Percentiles rank a stretch among this genome's conserved stretches.
phyloP scores from a whole-genome alignment of 1,140 invertebrate species.

The Chelonus insularis region DNA sequence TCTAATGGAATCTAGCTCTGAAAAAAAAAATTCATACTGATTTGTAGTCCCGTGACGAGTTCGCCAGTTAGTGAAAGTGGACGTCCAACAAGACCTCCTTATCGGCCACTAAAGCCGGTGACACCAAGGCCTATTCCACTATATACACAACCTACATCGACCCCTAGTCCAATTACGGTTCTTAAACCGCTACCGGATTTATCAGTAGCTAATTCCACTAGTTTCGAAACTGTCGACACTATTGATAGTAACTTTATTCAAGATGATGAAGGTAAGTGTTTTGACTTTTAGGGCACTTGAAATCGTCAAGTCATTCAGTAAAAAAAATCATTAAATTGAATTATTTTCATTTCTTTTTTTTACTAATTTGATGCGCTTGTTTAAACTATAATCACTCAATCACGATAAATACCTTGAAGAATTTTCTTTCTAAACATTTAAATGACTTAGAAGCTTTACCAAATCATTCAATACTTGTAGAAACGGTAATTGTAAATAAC shows the following conservation, averaged over 20 bases:
- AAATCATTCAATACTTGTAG: no score
- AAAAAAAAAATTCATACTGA: constrained; percentile 20
- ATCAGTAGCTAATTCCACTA: constrained; percentile 35
- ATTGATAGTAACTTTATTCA: constrained; percentile 39
- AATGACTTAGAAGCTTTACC: no score
- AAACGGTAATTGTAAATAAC: neutral
- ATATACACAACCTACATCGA: constrained; percentile 40
- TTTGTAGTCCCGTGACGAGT: constrained; percentile 23
- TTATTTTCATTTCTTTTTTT: no score
- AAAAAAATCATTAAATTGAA: no score
- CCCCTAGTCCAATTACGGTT: constrained; percentile 18
- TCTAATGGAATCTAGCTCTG: neutral
- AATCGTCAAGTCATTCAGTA: no score
- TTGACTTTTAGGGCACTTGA: no score
- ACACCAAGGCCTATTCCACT: constrained; percentile 55
- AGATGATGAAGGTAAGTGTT: neutral
- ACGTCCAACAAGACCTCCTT: constrained; percentile 36
- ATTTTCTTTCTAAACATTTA: no score
- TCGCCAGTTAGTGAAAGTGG: constrained; percentile 20
- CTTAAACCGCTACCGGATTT: constrained; percentile 32
- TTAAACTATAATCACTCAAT: no score
- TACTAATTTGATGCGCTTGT: no score
- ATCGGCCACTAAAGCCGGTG: constrained; percentile 43
- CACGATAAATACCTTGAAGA: no score
- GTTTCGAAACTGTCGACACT: constrained; percentile 37